Evolutionary conservation across 2,888 invertebrate genomes (phyloP).

Genomic region (Cerastis rubricosa): DNA sequence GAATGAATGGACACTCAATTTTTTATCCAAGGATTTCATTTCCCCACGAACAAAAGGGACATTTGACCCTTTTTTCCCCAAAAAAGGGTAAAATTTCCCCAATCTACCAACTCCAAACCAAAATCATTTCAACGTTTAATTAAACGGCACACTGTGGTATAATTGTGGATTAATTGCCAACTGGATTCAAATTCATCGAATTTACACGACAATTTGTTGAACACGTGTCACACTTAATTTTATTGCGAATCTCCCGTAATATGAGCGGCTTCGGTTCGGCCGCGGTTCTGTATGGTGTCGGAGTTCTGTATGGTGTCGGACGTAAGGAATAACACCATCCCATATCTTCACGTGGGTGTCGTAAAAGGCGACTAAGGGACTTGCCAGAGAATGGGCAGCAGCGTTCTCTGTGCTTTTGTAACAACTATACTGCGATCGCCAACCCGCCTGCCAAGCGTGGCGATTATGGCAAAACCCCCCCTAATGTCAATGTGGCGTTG

Average conservation of each 20-base stretch:
- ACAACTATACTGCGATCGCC: too few relatives aligned
- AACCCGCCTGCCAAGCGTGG: too few relatives aligned
- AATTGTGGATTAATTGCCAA: conserved; percentile 83
- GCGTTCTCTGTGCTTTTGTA: too few relatives aligned
- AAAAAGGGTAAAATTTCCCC: background rate
- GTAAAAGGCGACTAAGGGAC: too few relatives aligned
- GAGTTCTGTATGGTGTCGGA: too few relatives aligned
- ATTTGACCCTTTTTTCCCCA: background rate
- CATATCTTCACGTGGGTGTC: too few relatives aligned
- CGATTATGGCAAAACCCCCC: too few relatives aligned
- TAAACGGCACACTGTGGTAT: conserved; percentile 79
- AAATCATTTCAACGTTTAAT: conserved; percentile 82
- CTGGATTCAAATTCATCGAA: conserved; percentile 78
- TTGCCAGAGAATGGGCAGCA: too few relatives aligned
- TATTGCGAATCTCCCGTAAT: conserved; percentile 50
- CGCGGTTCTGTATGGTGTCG: too few relatives aligned
- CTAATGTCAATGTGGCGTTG: too few relatives aligned
- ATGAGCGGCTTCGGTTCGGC: conserved; percentile 30
- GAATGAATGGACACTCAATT: background rate
- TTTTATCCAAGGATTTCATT: background rate
- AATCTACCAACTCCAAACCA: conserved; percentile 58
- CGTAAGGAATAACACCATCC: too few relatives aligned
- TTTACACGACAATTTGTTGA: conserved; percentile 81
- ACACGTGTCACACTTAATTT: conserved; percentile 64
- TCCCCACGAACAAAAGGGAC: background rate